Evolutionary conservation across 2,888 invertebrate genomes (phyloP), one percentile per base, ranked within the genome.

Genomic region (Drosophila mimica): DNA sequence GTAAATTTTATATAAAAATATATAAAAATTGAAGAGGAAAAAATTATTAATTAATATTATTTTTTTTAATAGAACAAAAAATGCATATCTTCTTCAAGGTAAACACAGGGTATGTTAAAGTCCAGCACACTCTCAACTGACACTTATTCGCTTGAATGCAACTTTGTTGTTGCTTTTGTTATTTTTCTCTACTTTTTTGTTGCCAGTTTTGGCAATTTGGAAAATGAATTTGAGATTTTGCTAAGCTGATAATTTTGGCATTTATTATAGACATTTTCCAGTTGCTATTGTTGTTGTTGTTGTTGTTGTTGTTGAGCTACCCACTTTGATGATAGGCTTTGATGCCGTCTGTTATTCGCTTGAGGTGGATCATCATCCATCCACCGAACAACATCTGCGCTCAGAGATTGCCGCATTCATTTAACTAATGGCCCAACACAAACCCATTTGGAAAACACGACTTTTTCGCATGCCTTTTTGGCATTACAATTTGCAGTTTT

Each of bases 61-160:
- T 7, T 46, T 20, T 20, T 20, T 25, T 25, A 20, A 43, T 20
- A 13, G 6, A 20, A 13, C 6, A 20, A 20, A 20, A 13, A 20
- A 43, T 2, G 0, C 2, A 15, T 0, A 15, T 20, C 4, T 20
- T 20, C 2, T 7, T 0, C 0, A 8, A 2, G 8, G 4, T 46
- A 1, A 8, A 20, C 0, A 43, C 48, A 54, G 59, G 51, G 72
- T 60, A 46, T 43, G 9, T 51, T 7, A 0, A 1, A 51, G 62
- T 38, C 20, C 2, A 17, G 43, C 31, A 28, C 1, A 2, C 30
- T 25, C 1, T 17, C 6, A 2, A 2, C 9, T 13, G 5, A 8
- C 53, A 8, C 2, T 59, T 56, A 58, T 88, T 77, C 91, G 87
- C 86, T 85, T 91, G 90, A 87, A 80, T 87, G 86, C 86, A 79